Conservation (phyloP, 30 jellyfish, hydroid and myxozoan genomes). For the Sanderia malayensis region DNA sequence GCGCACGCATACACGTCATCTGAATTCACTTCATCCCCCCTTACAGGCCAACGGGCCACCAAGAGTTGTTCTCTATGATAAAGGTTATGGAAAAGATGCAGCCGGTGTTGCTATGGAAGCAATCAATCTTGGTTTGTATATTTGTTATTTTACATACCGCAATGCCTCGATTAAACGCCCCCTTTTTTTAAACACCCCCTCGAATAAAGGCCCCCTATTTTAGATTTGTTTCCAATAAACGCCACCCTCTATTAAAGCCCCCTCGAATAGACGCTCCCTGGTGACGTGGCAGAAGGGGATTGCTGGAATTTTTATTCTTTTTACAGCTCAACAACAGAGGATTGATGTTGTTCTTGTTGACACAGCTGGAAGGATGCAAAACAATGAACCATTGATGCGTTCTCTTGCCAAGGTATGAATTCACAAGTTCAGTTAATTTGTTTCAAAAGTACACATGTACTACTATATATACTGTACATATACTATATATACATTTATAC, state of each 20-base stretch:
- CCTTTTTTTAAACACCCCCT: no score
- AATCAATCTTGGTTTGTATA: slow-evolving; percentile 82
- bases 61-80: slow-evolving; percentile 73
- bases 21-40: slow-evolving; percentile 93
- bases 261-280: no score
- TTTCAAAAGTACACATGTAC: no score
- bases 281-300: no score
- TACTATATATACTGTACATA: no score
- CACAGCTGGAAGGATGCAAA: slow-evolving; percentile 99
- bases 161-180: no score
- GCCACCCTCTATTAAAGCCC: no score
- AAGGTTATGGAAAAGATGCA: slow-evolving; percentile 99
- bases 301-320: not conserved
- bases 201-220: no score
- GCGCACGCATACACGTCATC: slow-evolving; percentile 92
- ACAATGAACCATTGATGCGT: slow-evolving; percentile 99
- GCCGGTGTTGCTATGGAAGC: slow-evolving; percentile 99
- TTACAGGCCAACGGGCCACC: slow-evolving; percentile 75
- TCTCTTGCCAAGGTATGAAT: slow-evolving; percentile 98
- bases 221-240: no score
- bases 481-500: no score
- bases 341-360: slow-evolving; percentile 95
- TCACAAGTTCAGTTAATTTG: no score
- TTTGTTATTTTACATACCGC: no score
- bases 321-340: slow-evolving; percentile 80